Base-by-base conservation (phyloP, 2,797 vertebrate species). In the Chloroceryle inda region DNA sequence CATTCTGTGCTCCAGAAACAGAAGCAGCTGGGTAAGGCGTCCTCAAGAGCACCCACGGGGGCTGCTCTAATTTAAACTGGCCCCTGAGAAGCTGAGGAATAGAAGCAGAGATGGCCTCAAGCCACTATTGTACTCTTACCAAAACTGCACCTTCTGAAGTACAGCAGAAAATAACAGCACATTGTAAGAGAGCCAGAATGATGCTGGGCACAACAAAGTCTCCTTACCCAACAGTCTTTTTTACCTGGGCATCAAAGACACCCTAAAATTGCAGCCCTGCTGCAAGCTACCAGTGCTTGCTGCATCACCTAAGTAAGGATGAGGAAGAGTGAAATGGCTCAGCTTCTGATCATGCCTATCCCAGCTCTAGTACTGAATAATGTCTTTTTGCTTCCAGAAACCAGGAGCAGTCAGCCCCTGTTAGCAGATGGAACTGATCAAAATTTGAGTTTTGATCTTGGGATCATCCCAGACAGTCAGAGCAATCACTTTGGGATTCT, bases 1-100 rank as follows among this genome's bases (percentile, higher is more conserved):
- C 91, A 94, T 87, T 87, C 81, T 79, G 66, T 85, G 78, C 86
- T 95, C 91, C 74, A 91, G 78, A 87, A 96, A 86, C 19, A 82
- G 59, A 83, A 92, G 92, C 84, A 96, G 91, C 74, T 93, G 95
- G 50, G 84, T 55, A 91, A 64, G 68, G 71, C 2, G 0, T 85
- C 77, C 81, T 67, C 78, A 87, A 82, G 67, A 92, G 77, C 55
- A 87, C 89, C 77, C 94, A 94, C 5, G 0, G 78, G 92, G 87
- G 42, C 71, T 96, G 91, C 81, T 91, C 89, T 89, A 93, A 93
- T 93, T 96, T 85, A 85, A 91, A 91, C 59, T 82, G 84, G 71
- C 92, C 86, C 77, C 74, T 62, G 74, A 86, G 58, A 95, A 90
- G 62, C 53, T 55, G 61, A 87, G 74, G 84, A 95, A 92, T 18